Conservation (phyloP, 2,113 vertebrate species). For the Oxyruncus cristatus region DNA sequence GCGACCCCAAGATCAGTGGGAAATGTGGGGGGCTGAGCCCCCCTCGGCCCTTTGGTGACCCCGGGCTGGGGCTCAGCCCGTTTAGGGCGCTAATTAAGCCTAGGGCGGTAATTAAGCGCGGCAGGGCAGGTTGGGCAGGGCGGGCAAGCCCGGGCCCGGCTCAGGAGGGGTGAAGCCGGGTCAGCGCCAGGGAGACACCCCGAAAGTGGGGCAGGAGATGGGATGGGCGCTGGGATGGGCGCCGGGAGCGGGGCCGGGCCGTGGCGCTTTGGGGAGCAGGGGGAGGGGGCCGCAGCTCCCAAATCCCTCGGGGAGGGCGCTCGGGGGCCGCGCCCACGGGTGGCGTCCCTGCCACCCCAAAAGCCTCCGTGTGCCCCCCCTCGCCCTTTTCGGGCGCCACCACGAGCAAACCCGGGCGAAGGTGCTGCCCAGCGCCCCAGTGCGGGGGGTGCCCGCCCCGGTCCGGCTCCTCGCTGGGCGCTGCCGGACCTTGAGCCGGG, state of each 20-base stretch:
- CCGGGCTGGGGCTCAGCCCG: background rate
- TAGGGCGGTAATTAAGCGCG: background rate
- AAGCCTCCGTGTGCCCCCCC: too few species aligned
- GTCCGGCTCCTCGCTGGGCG: background rate
- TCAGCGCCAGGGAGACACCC: conserved; percentile 7
- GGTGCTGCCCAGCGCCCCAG: background rate
- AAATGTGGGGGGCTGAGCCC: rapidly evolving
- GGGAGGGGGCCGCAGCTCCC: too few species aligned
- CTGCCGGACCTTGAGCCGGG: background rate
- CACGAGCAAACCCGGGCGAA: background rate
- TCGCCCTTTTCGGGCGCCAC: rapidly evolving
- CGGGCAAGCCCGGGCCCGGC: background rate
- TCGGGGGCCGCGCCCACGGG: background rate
- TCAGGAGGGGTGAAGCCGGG: background rate
- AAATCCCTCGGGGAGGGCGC: too few species aligned
- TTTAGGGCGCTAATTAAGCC: background rate
- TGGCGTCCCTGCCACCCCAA: background rate
- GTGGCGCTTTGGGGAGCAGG: too few species aligned
- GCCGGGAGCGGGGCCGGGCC: background rate
- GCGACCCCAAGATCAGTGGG: background rate
- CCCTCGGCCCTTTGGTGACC: background rate
- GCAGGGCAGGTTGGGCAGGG: conserved; percentile 3
- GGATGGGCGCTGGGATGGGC: background rate
- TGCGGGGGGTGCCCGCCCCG: too few species aligned
- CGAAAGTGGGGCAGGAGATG: background rate